Evolutionary conservation across 1,140 invertebrate genomes (phyloP).

Genomic region (Antheraea pernyi): DNA sequence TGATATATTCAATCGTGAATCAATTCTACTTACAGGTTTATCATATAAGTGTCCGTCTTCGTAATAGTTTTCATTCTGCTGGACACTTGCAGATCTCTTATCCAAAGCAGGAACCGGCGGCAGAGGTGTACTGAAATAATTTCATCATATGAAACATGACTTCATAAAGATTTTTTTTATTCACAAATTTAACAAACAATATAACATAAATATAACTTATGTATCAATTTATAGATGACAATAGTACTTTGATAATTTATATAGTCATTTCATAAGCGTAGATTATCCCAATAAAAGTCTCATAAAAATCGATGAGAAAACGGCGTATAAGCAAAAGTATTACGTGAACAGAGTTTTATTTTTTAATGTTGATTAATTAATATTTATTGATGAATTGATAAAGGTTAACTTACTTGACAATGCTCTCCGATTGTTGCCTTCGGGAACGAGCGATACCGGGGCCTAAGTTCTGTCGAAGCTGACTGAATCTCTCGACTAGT

Average conservation of each 20-base stretch:
- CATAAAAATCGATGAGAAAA: too few species aligned
- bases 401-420: conserved; percentile 82
- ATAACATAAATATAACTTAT: too few species aligned
- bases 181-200: too few species aligned
- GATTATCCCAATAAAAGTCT: too few species aligned
- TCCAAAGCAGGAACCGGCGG: conserved; percentile 64
- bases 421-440: conserved; percentile 86
- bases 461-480: conserved; percentile 86
- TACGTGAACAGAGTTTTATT: too few species aligned
- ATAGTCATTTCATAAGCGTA: too few species aligned
- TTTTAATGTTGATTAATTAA: too few species aligned
- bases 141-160: neutral
- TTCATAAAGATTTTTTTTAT: too few species aligned
- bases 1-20: neutral
- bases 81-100: conserved; percentile 73
- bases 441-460: conserved; percentile 80
- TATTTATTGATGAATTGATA: neutral
- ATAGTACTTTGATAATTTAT: too few species aligned
- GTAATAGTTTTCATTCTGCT: conserved; percentile 69
- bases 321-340: too few species aligned
- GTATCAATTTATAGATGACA: too few species aligned
- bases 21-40: conserved; percentile 63
- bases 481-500: conserved; percentile 90
- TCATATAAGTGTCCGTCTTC: conserved; percentile 75
- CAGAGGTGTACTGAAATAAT: conserved; percentile 62